Conservation (phyloP, 2,797 vertebrate genomes). For the Eleutherodactylus coqui region DNA sequence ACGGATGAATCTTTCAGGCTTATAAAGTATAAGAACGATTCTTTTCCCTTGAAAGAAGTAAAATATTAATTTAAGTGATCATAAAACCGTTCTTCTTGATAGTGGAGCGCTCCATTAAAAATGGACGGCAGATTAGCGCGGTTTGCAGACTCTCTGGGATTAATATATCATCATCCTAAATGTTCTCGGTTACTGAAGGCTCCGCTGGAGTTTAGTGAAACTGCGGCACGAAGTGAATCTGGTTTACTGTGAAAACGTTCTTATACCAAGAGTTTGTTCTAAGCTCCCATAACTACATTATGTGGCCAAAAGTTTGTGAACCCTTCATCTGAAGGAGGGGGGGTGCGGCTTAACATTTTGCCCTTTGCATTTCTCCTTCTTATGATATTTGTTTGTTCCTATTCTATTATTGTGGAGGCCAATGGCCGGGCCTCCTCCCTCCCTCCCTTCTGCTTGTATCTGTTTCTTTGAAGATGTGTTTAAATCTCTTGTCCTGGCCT, state of each 20-base stretch:
- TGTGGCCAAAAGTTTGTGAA: too few species aligned
- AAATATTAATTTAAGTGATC: slow-evolving; percentile 56
- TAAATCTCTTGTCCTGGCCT: too few species aligned
- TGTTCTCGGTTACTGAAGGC: not conserved
- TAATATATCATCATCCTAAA: slow-evolving; percentile 20
- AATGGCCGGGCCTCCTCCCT: too few species aligned
- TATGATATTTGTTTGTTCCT: too few species aligned
- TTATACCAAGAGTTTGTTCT: not conserved
- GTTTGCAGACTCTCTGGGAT: slow-evolving; percentile 26
- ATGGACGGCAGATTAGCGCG: slow-evolving; percentile 47
- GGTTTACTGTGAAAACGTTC: too few species aligned
- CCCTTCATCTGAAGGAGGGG: too few species aligned
- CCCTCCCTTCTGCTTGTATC: too few species aligned
- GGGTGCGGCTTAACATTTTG: too few species aligned
- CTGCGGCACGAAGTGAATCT: not conserved
- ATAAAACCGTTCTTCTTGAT: slow-evolving; percentile 48
- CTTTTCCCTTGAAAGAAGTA: slow-evolving; percentile 29
- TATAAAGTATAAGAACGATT: slow-evolving; percentile 43
- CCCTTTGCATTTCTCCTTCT: too few species aligned
- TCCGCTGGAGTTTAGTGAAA: not conserved
- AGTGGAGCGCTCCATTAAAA: slow-evolving; percentile 49
- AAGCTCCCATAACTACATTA: too few species aligned
- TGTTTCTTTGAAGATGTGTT: too few species aligned
- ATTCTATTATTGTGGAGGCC: too few species aligned
- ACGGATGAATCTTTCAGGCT: not conserved